Evolutionary conservation across 2,797 vertebrate species (phyloP).

Genomic region (Emydoidea blandingii): DNA sequence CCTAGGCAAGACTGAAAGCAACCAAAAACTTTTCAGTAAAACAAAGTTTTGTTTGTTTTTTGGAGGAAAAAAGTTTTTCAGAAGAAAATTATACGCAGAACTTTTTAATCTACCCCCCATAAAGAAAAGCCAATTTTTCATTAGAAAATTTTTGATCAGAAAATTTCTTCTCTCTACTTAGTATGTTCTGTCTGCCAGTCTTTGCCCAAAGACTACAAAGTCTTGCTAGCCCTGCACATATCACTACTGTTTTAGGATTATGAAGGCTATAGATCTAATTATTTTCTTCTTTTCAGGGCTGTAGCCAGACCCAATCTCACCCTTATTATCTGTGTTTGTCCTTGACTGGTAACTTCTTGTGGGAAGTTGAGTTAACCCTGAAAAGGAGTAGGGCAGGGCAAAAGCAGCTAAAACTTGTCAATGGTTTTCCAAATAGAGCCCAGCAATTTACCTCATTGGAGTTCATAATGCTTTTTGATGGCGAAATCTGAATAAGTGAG

Average conservation of each 20-base stretch:
- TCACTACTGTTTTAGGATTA: neutral
- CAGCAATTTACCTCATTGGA: neutral
- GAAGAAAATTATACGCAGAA: neutral
- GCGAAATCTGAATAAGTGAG: neutral
- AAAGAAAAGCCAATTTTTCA: neutral
- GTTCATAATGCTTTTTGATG: neutral
- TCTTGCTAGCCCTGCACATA: neutral
- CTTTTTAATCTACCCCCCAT: neutral
- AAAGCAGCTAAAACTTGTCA: slow-evolving; percentile 22
- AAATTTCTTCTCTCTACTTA: neutral
- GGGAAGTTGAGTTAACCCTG: slow-evolving; percentile 1
- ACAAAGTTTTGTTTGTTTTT: neutral
- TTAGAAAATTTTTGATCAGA: neutral
- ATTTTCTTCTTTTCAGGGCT: slow-evolving; percentile 2
- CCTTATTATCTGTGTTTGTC: slow-evolving; percentile 8
- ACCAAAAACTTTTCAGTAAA: accelerated
- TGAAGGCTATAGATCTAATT: neutral
- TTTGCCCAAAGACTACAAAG: neutral
- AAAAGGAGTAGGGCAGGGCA: slow-evolving; percentile 12
- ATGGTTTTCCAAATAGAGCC: slow-evolving; percentile 4
- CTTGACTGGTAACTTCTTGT: neutral
- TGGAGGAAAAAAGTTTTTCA: neutral
- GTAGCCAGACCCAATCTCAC: neutral
- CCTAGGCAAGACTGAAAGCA: neutral
- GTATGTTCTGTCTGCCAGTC: neutral